Percentiles rank a stretch among this genome's conserved stretches.
Evolutionary conservation across 1,140 invertebrate species (phyloP).

Genomic region (Atta colombica): DNA sequence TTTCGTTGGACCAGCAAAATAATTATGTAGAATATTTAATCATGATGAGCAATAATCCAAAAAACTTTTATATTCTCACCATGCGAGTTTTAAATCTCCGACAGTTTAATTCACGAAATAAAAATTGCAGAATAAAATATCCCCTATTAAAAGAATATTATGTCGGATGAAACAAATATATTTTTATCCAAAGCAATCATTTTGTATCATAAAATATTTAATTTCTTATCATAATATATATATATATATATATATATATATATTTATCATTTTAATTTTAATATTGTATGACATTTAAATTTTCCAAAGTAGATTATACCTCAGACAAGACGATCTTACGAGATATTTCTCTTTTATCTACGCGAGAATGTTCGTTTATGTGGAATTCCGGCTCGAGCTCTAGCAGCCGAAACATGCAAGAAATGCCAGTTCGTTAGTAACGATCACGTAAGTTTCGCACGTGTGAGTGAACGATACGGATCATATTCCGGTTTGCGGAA

Average conservation of each 20-base stretch:
- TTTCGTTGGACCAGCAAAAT: no score
- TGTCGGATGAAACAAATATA: background rate
- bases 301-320: background rate
- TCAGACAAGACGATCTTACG: background rate
- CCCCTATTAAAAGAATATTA: background rate
- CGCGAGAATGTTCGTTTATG: slow-evolving; percentile 49
- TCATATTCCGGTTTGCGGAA: slow-evolving; percentile 34
- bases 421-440: slow-evolving; percentile 58
- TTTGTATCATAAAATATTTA: background rate
- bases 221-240: background rate
- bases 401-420: slow-evolving; percentile 56
- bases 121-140: background rate
- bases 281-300: background rate
- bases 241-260: background rate
- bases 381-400: slow-evolving; percentile 45
- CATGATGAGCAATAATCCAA: no score
- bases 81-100: background rate
- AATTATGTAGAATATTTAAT: no score
- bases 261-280: background rate
- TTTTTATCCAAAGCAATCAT: background rate
- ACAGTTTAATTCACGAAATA: slow-evolving; percentile 7
- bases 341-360: slow-evolving; percentile 21
- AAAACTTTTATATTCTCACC: no score
- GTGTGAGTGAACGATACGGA: slow-evolving; percentile 57
- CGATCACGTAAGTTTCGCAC: slow-evolving; percentile 47